A percentile compares a stretch with the other conserved stretches of the same genome.
Evolutionary conservation across 2,113 vertebrate genomes (phyloP).

Genomic region (Mustela nigripes): DNA sequence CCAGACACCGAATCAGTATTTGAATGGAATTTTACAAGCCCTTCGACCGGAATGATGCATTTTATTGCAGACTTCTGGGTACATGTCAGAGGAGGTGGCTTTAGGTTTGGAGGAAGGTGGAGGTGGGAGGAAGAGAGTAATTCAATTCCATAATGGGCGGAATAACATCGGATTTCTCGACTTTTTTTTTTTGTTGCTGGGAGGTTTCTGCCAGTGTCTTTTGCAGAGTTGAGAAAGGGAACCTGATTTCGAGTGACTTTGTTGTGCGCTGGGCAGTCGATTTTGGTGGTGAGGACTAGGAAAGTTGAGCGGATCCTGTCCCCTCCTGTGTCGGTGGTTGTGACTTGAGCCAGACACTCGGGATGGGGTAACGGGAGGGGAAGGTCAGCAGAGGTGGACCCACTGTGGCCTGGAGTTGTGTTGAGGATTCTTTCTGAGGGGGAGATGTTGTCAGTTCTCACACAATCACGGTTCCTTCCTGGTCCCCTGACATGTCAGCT

Average conservation of each 20-base stretch:
- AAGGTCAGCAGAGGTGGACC: not conserved
- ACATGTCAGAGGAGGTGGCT: not conserved
- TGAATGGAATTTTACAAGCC: not conserved
- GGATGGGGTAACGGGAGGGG: not conserved
- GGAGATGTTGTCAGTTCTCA: not conserved
- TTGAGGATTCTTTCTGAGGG: not conserved
- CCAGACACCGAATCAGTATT: not conserved
- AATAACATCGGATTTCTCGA: not conserved
- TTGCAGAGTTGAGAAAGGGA: not conserved
- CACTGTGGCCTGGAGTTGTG: fast-evolving
- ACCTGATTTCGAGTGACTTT: not conserved
- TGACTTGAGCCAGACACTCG: not conserved
- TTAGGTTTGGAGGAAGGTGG: not conserved
- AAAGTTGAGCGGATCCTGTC: not conserved
- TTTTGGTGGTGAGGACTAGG: not conserved
- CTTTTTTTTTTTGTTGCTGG: not conserved
- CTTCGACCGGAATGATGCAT: not conserved
- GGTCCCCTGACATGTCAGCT: not conserved
- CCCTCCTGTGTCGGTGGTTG: not conserved
- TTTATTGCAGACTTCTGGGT: not conserved
- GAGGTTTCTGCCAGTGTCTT: not conserved
- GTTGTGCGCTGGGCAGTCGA: not conserved
- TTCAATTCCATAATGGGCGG: not conserved
- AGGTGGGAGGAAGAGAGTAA: not conserved
- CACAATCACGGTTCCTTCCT: not conserved